Evolutionary conservation across 53 echinoderm and acorn worm species (phyloP), one percentile per base, ranked within the genome.

Genomic region (Stichopus horrens): DNA sequence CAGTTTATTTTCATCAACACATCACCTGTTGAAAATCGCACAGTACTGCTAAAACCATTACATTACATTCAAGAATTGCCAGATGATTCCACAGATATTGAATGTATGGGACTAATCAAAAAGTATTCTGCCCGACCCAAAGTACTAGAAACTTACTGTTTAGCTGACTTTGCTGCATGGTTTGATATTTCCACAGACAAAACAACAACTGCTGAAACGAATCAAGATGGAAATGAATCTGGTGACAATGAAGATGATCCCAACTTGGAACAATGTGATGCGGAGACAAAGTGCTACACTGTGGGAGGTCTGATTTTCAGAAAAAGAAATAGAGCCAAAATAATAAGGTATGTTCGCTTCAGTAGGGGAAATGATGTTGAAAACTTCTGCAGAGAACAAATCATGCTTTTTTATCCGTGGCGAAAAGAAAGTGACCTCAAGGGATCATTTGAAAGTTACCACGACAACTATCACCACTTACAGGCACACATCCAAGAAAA

Each of bases 261-360:
- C 55, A 83, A 7, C 4, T 6, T 74, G 54, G 10, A 20, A 57
- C 13, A 11, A 56, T 13, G 7, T 13, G 74, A 81, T 11, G 11
- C 52, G 0, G 75, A 59, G 53, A 19, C 10, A 21, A 21, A 58
- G 83, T 79, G 83, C 66, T 52, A 75, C 83, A 79, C 71, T 63
- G 19, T 74, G 9, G 76, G 51, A 57, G 74, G 74, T 9, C 10
- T 88, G 5, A 55, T 8, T 7, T 77, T 88, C 54, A 37, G 53
- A 18, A 73, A 52, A n/a, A 88, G 88, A 52, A 88, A 9, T 1
- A 91, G 57, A 22, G 54, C 74, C 54, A 91, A 88, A 74, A 83
- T 91, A 4, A 91, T 91, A 18, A 55, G 91, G 53, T 91, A 65
- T 83, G 88, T 91, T 11, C 88, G 57, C 58, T 91, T 88, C 80